Evolutionary conservation across 2,888 invertebrate genomes (phyloP), one percentile per base, ranked within the genome.

Genomic region (Morinoia aosen): DNA sequence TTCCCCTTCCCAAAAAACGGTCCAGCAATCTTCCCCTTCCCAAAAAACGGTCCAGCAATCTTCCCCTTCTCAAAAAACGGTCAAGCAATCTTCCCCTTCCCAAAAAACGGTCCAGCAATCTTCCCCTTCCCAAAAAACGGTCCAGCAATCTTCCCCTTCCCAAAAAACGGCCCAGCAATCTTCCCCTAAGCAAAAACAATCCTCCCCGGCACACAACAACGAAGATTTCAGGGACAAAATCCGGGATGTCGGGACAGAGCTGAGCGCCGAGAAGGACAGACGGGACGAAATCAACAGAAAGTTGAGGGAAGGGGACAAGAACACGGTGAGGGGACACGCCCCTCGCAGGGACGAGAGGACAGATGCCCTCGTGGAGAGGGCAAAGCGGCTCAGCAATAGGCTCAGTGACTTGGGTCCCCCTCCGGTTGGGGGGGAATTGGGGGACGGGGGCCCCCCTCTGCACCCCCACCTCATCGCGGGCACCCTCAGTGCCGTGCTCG

Each of bases 211-310:
- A 16, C 76, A 76, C 8, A 76, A 76, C 10, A 16, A 16, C 33
- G 76, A 76, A 33, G 1, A 76, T 10, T 33, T 25, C 33, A 25
- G 25, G 76, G 76, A 76, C 10, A 76, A 76, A 76, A 33, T 76
- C 8, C 33, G 8, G 76, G 25, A 76, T 2, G 76, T 33, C 25
- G 90, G 40, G 40, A 57, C 33, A 33, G 25, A 56, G 11, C 33
- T 93, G 48, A 57, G 48, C 11, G 93, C 57, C 7, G 57, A 57
- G 19, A 93, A 93, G 93, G 93, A 93, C 19, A 93, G 93, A 93
- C n/a, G 93, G 57, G 93, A 93, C 93, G 48, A 93, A 93, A 93
- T 93, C 25, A 93, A 93, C 93, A 93, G 39, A 58, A 93, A 93
- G 57, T 33, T 93, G 12, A 93, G 57, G 33, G 93, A 93, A 57